A percentile compares a stretch with the other conserved stretches of the same genome.
phyloP scores from a whole-genome alignment of 30 jellyfish, hydroid and myxozoan species.

The Cassiopea xamachana region DNA sequence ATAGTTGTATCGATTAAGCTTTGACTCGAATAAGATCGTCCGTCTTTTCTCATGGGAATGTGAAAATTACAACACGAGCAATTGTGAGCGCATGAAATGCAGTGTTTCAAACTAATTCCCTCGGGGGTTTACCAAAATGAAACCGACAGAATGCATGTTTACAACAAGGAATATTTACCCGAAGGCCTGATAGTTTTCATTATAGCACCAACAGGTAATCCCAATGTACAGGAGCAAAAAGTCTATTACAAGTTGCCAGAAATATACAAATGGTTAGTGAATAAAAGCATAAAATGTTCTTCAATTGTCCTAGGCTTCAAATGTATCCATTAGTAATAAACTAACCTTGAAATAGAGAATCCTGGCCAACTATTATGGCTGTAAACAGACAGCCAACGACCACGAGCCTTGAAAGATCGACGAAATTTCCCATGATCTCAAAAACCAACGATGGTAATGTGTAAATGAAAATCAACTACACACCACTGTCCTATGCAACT shows the following conservation, averaged over 20 bases:
- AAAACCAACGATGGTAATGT: not conserved
- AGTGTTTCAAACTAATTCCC: not conserved
- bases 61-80: not conserved
- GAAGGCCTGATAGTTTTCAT: not conserved
- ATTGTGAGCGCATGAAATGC: not conserved
- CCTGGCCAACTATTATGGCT: conserved; percentile 5
- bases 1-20: too few relatives aligned
- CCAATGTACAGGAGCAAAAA: not conserved
- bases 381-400: conserved; percentile 15
- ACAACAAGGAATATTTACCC: not conserved
- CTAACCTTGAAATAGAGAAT: not conserved
- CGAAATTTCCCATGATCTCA: conserved; percentile 34
- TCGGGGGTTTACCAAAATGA: conserved; percentile 12
- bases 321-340: not conserved
- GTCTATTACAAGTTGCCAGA: not conserved
- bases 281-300: not conserved
- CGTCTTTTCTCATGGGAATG: not conserved
- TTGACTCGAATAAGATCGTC: not conserved
- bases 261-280: not conserved
- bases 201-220: not conserved
- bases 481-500: conserved; percentile 21
- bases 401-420: conserved; percentile 27
- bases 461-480: conserved; percentile 12
- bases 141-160: not conserved
- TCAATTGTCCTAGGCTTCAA: not conserved